Conservation (phyloP, 1,140 invertebrate species). For the Drosophila persimilis region DNA sequence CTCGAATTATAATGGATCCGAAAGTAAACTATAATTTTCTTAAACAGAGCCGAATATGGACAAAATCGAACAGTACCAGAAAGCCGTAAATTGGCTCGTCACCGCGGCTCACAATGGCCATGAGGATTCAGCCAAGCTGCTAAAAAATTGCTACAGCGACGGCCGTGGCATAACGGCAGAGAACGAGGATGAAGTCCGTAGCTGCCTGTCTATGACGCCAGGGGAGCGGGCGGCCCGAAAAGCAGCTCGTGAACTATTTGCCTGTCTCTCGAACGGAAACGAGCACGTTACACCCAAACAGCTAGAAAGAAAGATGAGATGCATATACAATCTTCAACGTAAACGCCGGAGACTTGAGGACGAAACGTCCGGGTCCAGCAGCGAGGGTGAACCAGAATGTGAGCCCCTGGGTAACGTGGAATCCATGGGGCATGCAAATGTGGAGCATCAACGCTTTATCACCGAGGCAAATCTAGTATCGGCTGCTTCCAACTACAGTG, state of each 20-base stretch:
- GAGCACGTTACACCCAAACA: conserved; percentile 93
- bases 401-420: conserved; percentile 54
- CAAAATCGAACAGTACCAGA: conserved; percentile 83
- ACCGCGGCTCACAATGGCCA: conserved; percentile 95
- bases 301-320: conserved; percentile 87
- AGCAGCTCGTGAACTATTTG: conserved; percentile 93
- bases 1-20: no score
- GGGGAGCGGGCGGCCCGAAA: conserved; percentile 93
- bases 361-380: conserved; percentile 56
- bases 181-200: conserved; percentile 92
- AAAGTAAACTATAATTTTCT: not conserved
- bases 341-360: conserved; percentile 71
- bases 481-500: conserved; percentile 91
- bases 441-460: conserved; percentile 84
- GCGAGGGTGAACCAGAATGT: conserved; percentile 59
- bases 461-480: conserved; percentile 91
- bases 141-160: conserved; percentile 90
- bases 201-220: conserved; percentile 91
- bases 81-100: conserved; percentile 94
- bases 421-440: conserved; percentile 40
- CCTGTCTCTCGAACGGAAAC: conserved; percentile 91
- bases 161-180: conserved; percentile 91
- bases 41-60: conserved; percentile 73
- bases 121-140: conserved; percentile 90
- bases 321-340: conserved; percentile 85